Percentiles rank a stretch among this genome's conserved stretches.
Conservation (phyloP, 30 jellyfish, hydroid and myxozoan genomes). For the Aurelia aurita region DNA sequence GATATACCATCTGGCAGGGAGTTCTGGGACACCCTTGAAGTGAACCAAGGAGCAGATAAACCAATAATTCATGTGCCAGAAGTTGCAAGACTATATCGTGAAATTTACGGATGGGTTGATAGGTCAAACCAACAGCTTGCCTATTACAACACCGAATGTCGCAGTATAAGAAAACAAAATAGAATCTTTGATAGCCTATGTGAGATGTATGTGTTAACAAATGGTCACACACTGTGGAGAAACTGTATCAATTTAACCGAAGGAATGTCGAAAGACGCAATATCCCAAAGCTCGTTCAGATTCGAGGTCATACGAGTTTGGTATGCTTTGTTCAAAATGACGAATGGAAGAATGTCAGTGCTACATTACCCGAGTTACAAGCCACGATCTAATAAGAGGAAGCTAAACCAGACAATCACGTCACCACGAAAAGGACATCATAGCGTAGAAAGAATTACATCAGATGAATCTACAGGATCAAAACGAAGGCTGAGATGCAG, state of each 20-base stretch:
- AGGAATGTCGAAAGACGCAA: background rate
- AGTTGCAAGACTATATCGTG: background rate
- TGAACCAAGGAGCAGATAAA: background rate
- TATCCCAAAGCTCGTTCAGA: background rate
- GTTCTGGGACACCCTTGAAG: background rate
- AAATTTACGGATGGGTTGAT: conserved; percentile 11
- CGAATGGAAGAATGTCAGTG: conserved; percentile 1
- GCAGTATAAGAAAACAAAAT: background rate
- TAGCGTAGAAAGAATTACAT: no score
- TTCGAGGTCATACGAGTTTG: conserved; percentile 1
- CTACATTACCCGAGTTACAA: conserved; percentile 7
- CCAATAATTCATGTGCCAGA: background rate
- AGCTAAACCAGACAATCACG: no score
- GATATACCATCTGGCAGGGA: background rate
- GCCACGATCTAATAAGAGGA: no score
- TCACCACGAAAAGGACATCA: no score
- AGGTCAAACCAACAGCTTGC: conserved; percentile 8
- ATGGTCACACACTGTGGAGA: conserved; percentile 1
- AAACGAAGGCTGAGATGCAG: no score
- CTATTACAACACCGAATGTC: background rate
- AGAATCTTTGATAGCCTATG: background rate
- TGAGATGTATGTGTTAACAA: background rate
- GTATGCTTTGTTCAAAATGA: background rate
- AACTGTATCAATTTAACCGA: background rate
- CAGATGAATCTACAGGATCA: no score